Percentiles rank a stretch among this genome's conserved stretches.
Evolutionary conservation across 2,113 vertebrate species (phyloP).

Genomic region (Galeopterus variegatus): DNA sequence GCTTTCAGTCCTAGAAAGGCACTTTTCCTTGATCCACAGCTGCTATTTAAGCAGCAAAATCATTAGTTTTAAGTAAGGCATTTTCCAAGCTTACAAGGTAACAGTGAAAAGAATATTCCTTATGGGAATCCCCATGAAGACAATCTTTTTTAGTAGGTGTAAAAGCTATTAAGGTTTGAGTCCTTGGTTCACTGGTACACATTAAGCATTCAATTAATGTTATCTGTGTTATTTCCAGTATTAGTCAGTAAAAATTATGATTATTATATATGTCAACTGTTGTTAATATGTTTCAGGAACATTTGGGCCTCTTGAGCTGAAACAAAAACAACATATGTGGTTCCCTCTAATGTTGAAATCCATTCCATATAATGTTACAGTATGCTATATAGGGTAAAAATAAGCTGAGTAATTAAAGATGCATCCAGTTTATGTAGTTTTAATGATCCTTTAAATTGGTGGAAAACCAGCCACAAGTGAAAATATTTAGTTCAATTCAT

Average conservation of each 20-base stretch:
- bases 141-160: neutral
- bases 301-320: neutral
- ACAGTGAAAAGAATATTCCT: constrained; percentile 32
- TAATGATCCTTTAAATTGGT: neutral
- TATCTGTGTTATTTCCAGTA: neutral
- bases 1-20: neutral
- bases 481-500: neutral
- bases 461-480: neutral
- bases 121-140: neutral
- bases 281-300: neutral
- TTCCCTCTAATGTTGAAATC: neutral
- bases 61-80: constrained; percentile 53
- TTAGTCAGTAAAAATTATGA: neutral
- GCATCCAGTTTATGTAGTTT: neutral
- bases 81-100: constrained; percentile 54
- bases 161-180: constrained; percentile 38
- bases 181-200: neutral
- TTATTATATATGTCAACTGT: neutral
- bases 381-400: neutral
- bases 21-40: constrained; percentile 25
- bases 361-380: neutral
- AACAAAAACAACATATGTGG: neutral
- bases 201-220: constrained; percentile 6
- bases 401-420: constrained; percentile 39
- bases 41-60: constrained; percentile 48